A percentile compares a stretch with the other conserved stretches of the same genome.
phyloP scores from a whole-genome alignment of 2,888 invertebrate species.

The Coenonympha arcania region DNA sequence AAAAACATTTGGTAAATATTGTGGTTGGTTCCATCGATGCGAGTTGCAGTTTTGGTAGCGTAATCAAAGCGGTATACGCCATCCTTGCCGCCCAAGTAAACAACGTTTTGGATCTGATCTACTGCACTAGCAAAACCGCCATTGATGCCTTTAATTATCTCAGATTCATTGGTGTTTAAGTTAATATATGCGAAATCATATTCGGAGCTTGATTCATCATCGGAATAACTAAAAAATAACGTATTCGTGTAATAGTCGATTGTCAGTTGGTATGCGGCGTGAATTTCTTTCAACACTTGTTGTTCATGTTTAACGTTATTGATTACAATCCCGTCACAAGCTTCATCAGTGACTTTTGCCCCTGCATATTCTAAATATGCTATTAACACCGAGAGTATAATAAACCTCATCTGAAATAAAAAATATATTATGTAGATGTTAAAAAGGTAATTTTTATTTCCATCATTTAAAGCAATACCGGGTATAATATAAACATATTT shows the following conservation, averaged over 20 bases:
- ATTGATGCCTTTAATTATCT: conserved; percentile 36
- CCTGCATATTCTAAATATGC: no score
- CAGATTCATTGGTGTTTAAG: conserved; percentile 42
- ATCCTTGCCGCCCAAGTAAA: conserved; percentile 50
- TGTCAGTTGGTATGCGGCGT: conserved; percentile 49
- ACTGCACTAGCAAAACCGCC: conserved; percentile 52
- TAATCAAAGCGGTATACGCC: conserved; percentile 50
- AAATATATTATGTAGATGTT: no score
- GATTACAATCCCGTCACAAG: no score
- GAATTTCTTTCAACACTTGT: conserved; percentile 36
- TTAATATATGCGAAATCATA: conserved; percentile 46
- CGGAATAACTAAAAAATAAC: conserved; percentile 49
- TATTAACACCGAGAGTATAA: no score
- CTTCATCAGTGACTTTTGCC: no score
- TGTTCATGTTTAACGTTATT: no score
- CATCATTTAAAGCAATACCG: no score
- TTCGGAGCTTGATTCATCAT: conserved; percentile 19
- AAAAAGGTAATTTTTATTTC: no score
- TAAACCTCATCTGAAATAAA: no score
- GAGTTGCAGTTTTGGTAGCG: conserved; percentile 35
- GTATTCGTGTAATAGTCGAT: conserved; percentile 52
- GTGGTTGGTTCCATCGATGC: conserved; percentile 31
- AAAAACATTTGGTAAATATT: conserved; percentile 60
- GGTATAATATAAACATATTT: no score
- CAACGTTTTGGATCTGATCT: conserved; percentile 36